A percentile compares a stretch with the other conserved stretches of the same genome.
Evolutionary conservation across 1,140 invertebrate genomes (phyloP).

Genomic region (Hycleus cichorii): DNA sequence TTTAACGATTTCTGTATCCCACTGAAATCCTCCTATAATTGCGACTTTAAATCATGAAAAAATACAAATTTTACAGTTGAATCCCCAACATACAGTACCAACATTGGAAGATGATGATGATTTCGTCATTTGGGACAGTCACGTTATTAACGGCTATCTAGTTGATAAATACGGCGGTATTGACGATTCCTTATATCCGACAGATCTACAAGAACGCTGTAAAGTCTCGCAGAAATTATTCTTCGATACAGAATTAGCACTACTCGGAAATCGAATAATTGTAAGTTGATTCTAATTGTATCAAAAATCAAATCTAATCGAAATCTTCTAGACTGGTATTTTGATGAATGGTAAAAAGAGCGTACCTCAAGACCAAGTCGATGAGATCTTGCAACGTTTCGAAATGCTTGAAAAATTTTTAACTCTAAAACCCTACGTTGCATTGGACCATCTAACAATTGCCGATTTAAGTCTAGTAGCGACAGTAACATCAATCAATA

Average conservation of each 20-base stretch:
- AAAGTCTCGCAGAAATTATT: conserved; percentile 46
- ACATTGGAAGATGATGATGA: conserved; percentile 58
- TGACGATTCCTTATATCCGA: conserved; percentile 51
- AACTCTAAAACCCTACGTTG: conserved; percentile 30
- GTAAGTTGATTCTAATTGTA: background rate
- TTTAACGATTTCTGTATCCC: too few species aligned
- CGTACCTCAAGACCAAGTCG: conserved; percentile 7
- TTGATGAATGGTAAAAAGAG: conserved; percentile 1
- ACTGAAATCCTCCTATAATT: too few species aligned
- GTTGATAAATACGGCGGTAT: conserved; percentile 47
- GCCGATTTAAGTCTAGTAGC: conserved; percentile 40
- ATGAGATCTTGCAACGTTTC: conserved; percentile 4
- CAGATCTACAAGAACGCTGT: conserved; percentile 46
- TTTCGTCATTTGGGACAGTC: conserved; percentile 28
- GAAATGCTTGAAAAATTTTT: conserved; percentile 35
- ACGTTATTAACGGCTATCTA: conserved; percentile 52
- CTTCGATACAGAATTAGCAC: conserved; percentile 39
- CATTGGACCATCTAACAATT: conserved; percentile 43
- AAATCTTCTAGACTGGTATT: conserved; percentile 1
- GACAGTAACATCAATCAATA: conserved; percentile 32
- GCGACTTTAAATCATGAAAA: too few species aligned
- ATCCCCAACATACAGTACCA: conserved; percentile 61
- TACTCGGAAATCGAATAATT: background rate
- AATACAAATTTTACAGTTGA: conserved; percentile 39
- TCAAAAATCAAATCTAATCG: background rate